phyloP scores from a whole-genome alignment of 2,797 vertebrate species.

The Coendou prehensilis region DNA sequence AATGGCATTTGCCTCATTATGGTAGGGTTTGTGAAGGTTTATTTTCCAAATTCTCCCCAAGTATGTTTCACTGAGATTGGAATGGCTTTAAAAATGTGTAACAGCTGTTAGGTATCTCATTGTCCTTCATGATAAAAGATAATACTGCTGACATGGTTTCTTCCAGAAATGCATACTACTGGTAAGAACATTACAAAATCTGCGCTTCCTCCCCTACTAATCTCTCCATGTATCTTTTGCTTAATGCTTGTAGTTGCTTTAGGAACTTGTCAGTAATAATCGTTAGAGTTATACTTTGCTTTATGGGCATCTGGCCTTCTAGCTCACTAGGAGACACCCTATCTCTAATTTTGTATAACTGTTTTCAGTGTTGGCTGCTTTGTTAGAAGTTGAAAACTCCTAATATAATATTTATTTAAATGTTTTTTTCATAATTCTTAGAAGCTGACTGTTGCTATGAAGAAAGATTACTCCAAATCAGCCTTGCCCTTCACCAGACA shows the following conservation, averaged over 20 bases:
- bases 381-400: conserved; percentile 25
- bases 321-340: neutral
- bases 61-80: conserved; percentile 70
- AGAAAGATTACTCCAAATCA: neutral
- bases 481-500: neutral
- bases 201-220: conserved; percentile 21
- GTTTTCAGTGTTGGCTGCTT: conserved; percentile 44
- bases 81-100: conserved; percentile 79
- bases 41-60: conserved; percentile 74
- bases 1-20: conserved; percentile 68
- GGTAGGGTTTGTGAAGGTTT: conserved; percentile 44
- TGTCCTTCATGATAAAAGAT: conserved; percentile 76
- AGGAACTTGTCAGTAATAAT: neutral
- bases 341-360: neutral
- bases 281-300: conserved; percentile 11
- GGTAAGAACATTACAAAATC: conserved; percentile 65
- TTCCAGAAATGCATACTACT: conserved; percentile 47
- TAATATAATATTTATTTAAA: neutral
- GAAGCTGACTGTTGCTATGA: neutral
- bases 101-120: conserved; percentile 76
- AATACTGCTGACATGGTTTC: conserved; percentile 75
- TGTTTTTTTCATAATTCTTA: neutral
- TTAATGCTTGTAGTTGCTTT: conserved; percentile 59
- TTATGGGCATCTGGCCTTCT: conserved; percentile 40
- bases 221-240: conserved; percentile 33